Evolutionary conservation across 2,113 vertebrate genomes (phyloP), one percentile per base, ranked within the genome.

Genomic region (Notiomystis cincta): DNA sequence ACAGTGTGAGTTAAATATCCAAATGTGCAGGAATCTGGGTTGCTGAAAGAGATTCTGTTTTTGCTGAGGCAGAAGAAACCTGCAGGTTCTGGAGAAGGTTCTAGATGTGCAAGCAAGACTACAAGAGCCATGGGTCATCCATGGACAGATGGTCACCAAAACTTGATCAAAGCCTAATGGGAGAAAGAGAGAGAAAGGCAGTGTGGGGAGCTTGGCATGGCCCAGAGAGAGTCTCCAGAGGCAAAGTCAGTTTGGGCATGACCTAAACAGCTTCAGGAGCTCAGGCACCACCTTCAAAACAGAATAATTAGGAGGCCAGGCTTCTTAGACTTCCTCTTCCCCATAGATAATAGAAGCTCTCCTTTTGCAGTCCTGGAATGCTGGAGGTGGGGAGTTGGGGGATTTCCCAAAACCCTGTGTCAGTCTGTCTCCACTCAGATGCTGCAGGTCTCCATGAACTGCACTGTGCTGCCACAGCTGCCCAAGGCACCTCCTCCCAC

Each of bases 91-190:
- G 28, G 33, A 82, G 54, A 66, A 70, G 24, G 66, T 8, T 37
- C 10, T 24, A 44, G 40, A 51, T 56, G 7, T 6, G 2, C 42
- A 67, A 66, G 33, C 18, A 85, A 35, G 40, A 51, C 69, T 27
- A 19, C 31, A 61, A 53, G 22, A 71, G 25, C 27, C 35, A 27
- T 4, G 13, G 33, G 18, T 9, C 0, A 4, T 65, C 38, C 33
- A 18, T 4, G 19, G 79, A 8, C 7, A 90, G 11, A 30, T 30
- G 13, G 27, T 45, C 13, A 61, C 40, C 38, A 82, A 75, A 70
- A 28, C 20, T n/a, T 54, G 47, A 66, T 18, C 0, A 0, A 54
- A 69, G 8, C 5, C 33, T 30, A 50, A 50, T 5, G 22, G 31
- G 15, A 27, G 30, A 38, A 31, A 1, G 47, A n/a, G 37, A 50